These are phyloP conservation scores for Spea bombifrons DNA, from an alignment of 2,113 vertebrate genomes.

Conservation along the genomic window DNA sequence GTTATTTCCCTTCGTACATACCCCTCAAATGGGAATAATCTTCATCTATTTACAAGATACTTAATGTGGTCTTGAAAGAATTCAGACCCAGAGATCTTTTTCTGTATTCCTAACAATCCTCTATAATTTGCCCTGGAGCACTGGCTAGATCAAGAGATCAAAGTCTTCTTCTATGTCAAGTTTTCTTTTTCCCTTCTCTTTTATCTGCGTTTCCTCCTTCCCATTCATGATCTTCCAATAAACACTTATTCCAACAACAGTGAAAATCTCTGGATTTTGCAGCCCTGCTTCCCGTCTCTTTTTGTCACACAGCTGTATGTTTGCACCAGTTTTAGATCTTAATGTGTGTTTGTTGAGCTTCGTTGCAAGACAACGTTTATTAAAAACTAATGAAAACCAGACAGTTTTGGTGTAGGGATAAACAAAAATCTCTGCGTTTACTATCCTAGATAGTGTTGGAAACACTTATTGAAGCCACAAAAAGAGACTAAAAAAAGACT, in stretches of 20 bases:
- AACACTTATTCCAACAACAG: conserved; percentile 21
- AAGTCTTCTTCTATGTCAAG: conserved; percentile 31
- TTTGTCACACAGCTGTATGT: conserved; percentile 27
- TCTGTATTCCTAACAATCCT: conserved; percentile 40
- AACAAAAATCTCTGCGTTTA: conserved; percentile 32
- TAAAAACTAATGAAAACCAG: conserved; percentile 45
- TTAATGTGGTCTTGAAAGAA: conserved; percentile 21
- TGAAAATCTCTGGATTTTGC: background rate
- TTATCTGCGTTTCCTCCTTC: conserved; percentile 32
- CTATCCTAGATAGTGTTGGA: conserved; percentile 22
- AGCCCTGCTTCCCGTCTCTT: conserved; percentile 11
- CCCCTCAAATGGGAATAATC: background rate
- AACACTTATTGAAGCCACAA: conserved; percentile 33
- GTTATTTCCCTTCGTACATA: background rate
- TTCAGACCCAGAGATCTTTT: conserved; percentile 17
- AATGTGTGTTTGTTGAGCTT: conserved; percentile 27
- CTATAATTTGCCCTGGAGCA: conserved; percentile 39
- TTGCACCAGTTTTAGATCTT: background rate
- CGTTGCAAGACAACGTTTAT: conserved; percentile 26
- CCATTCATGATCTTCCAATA: conserved; percentile 42
- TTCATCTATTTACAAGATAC: conserved; percentile 16
- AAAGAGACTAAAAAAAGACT: too few species aligned
- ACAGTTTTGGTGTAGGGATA: conserved; percentile 26
- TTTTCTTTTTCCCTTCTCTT: conserved; percentile 22
- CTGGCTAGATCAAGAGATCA: conserved; percentile 39